phyloP scores from a whole-genome alignment of 2,113 vertebrate genomes.

The Cathartes aura region DNA sequence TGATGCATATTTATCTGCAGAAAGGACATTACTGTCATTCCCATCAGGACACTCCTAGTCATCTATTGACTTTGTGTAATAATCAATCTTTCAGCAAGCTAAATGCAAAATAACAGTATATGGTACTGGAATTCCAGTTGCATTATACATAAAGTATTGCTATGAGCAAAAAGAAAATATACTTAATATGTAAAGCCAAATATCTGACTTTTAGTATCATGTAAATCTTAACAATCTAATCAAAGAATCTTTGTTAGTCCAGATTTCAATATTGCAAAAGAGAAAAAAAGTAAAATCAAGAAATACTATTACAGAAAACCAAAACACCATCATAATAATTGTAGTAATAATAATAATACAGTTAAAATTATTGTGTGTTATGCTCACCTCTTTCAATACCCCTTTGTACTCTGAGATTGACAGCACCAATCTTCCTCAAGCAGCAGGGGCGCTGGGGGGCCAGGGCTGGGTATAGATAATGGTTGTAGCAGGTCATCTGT shows the following conservation, averaged over 20 bases:
- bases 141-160: not conserved
- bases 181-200: not conserved
- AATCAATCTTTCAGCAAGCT: not conserved
- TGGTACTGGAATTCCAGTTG: not conserved
- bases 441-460: fast-evolving
- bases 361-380: not conserved
- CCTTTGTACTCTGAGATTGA: not conserved
- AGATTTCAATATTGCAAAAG: not conserved
- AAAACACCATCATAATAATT: not conserved
- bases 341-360: not conserved
- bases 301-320: not conserved
- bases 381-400: not conserved
- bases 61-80: not conserved
- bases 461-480: not conserved
- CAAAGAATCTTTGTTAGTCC: not conserved
- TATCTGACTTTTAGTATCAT: not conserved
- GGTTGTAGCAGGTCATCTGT: too few relatives aligned
- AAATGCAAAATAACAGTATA: not conserved
- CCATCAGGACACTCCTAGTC: not conserved
- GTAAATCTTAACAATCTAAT: not conserved
- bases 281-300: not conserved
- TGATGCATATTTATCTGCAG: not conserved
- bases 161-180: not conserved
- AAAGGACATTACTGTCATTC: not conserved
- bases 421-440: not conserved